phyloP scores from a whole-genome alignment of 2,888 invertebrate genomes.

The Tinea pellionella region DNA sequence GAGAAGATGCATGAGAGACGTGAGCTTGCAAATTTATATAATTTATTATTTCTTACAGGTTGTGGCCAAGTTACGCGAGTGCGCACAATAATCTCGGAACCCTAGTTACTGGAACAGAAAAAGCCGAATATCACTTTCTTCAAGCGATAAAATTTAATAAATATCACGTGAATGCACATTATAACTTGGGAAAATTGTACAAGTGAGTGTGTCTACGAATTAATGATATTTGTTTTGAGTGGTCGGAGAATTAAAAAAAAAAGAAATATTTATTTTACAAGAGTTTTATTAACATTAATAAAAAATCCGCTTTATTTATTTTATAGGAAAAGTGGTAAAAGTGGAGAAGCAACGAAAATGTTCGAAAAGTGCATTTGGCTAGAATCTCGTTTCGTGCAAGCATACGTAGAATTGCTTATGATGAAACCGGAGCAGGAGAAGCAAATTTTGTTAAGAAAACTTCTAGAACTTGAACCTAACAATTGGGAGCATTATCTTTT shows the following conservation, averaged over 20 bases:
- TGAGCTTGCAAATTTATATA: no score
- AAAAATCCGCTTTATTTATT: neutral
- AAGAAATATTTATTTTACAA: neutral
- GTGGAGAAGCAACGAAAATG: constrained; percentile 73
- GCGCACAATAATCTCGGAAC: constrained; percentile 91
- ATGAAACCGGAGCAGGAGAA: constrained; percentile 69
- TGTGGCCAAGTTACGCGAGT: constrained; percentile 87
- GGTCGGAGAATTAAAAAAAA: neutral
- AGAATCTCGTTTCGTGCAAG: constrained; percentile 76
- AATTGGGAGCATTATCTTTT: constrained; percentile 79
- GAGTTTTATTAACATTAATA: neutral
- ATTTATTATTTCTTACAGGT: constrained; percentile 48
- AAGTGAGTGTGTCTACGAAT: constrained; percentile 65
- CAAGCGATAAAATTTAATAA: constrained; percentile 80
- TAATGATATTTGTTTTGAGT: neutral
- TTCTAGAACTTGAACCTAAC: constrained; percentile 73
- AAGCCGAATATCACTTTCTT: constrained; percentile 82
- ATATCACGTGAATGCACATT: constrained; percentile 85
- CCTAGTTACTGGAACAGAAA: constrained; percentile 72
- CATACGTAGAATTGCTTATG: constrained; percentile 75
- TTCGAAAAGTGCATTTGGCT: constrained; percentile 74
- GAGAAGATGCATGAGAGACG: no score
- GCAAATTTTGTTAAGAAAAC: constrained; percentile 67
- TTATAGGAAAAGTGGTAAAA: constrained; percentile 73
- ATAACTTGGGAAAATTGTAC: constrained; percentile 85